A percentile compares a stretch with the other conserved stretches of the same genome.
These are phyloP conservation scores for Phaonia tiefii DNA, from an alignment of 2,888 invertebrate genomes.

Conservation along the genomic window DNA sequence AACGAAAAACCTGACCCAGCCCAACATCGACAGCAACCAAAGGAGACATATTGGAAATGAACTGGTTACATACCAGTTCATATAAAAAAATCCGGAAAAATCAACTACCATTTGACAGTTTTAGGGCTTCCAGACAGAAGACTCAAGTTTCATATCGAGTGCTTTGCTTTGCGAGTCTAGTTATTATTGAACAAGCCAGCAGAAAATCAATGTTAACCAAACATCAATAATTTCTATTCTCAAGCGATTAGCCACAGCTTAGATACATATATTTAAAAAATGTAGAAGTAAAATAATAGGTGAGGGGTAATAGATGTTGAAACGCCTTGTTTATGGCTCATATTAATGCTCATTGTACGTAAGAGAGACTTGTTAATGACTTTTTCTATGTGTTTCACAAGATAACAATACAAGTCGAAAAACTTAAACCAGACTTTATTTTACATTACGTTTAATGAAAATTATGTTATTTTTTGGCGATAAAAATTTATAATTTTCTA, in stretches of 20 bases:
- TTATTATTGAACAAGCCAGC: not conserved
- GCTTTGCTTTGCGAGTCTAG: too few species aligned
- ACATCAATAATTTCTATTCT: not conserved
- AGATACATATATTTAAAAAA: not conserved
- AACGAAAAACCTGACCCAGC: conserved; percentile 38
- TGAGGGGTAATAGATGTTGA: too few species aligned
- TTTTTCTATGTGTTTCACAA: too few species aligned
- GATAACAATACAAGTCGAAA: too few species aligned
- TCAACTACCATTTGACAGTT: conserved; percentile 62
- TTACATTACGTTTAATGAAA: too few species aligned
- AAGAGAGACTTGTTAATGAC: too few species aligned
- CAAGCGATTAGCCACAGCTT: not conserved
- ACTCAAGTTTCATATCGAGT: conserved; percentile 40
- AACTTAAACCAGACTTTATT: too few species aligned
- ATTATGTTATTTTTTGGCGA: too few species aligned
- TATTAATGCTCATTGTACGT: too few species aligned
- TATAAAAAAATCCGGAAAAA: conserved; percentile 50
- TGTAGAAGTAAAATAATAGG: not conserved
- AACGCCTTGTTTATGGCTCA: too few species aligned
- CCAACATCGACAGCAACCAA: conserved; percentile 34
- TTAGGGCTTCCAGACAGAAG: conserved; percentile 69
- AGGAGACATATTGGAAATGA: not conserved
- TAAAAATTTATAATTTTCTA: too few species aligned
- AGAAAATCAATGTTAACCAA: not conserved
- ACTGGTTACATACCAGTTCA: not conserved